phyloP scores from a whole-genome alignment of 2,888 invertebrate genomes.

The Ceriagrion tenellum region DNA sequence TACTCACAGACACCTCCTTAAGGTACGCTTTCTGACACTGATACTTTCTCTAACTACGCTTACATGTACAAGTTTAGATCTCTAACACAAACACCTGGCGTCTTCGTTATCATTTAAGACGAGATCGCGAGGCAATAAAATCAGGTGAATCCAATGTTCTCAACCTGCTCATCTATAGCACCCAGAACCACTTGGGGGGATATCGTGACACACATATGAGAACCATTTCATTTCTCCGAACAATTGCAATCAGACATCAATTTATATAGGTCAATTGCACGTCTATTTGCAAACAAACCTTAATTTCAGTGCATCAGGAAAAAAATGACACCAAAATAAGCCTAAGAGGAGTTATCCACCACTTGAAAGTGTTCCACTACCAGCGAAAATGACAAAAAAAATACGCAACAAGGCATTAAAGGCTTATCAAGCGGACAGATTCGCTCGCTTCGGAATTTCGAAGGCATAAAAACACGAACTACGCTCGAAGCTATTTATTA shows the following conservation, averaged over 20 bases:
- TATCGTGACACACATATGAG: neutral
- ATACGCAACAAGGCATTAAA: neutral
- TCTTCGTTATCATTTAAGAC: neutral
- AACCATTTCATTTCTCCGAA: constrained; percentile 11
- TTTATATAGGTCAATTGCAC: neutral
- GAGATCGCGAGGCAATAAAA: neutral
- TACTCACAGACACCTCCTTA: too few species aligned
- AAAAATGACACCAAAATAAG: neutral
- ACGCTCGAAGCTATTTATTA: neutral
- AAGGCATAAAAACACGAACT: neutral
- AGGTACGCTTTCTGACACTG: too few species aligned
- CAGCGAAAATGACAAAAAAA: neutral
- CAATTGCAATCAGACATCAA: neutral
- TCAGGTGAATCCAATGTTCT: neutral
- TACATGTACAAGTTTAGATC: too few species aligned
- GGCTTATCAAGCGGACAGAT: neutral
- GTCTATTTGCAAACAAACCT: neutral
- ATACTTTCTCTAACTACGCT: too few species aligned
- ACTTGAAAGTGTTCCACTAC: neutral
- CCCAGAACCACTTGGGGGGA: neutral
- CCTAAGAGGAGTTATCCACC: neutral
- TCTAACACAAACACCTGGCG: neutral
- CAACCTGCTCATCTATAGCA: neutral
- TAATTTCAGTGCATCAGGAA: neutral
- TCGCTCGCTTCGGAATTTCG: neutral